Conservation (phyloP, 2,797 vertebrate genomes). For the Emys orbicularis region DNA sequence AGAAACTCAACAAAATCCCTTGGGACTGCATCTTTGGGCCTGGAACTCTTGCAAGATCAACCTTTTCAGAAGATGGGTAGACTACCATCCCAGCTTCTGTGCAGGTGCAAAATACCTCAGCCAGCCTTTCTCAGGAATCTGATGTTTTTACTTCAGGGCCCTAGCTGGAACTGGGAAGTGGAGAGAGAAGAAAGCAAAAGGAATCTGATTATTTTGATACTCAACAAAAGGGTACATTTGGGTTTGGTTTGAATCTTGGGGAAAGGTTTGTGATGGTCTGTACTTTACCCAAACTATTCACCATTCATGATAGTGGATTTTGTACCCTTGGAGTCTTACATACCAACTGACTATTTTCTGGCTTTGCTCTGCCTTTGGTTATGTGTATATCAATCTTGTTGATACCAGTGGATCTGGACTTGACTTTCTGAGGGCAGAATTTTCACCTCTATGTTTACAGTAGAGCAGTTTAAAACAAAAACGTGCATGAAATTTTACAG, state of each 20-base stretch:
- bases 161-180: background rate
- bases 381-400: fast-evolving
- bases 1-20: background rate
- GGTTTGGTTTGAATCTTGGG: background rate
- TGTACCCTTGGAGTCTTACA: background rate
- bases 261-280: background rate
- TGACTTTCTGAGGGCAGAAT: background rate
- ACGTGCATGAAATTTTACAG: background rate
- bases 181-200: background rate
- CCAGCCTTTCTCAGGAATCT: fast-evolving
- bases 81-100: background rate
- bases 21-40: background rate
- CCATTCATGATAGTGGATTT: background rate
- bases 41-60: background rate
- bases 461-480: background rate
- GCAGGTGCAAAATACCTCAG: background rate
- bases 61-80: background rate
- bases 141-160: background rate
- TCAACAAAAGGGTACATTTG: background rate
- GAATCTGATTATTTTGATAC: background rate
- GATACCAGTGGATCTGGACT: background rate
- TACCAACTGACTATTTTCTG: background rate
- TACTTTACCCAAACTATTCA: background rate
- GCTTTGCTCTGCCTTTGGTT: fast-evolving
- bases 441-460: background rate